These are phyloP conservation scores for Cyphomyrus discorhynchus DNA, from an alignment of 2,113 vertebrate genomes.

Conservation along the genomic window DNA sequence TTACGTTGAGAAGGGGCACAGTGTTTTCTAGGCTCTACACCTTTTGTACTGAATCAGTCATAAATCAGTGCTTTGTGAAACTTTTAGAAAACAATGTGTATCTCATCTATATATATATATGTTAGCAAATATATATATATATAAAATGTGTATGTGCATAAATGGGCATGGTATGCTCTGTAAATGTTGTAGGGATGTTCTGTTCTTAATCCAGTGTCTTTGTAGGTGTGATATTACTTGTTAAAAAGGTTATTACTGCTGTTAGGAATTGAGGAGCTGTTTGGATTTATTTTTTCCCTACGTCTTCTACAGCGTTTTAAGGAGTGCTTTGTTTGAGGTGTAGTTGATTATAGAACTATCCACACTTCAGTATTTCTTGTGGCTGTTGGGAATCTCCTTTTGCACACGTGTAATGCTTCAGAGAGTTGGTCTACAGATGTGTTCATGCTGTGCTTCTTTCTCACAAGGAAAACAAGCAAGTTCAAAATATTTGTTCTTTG, in stretches of 20 bases:
- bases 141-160: background rate
- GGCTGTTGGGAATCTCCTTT: background rate
- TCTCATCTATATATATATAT: background rate
- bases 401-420: background rate
- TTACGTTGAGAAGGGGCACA: too few relatives aligned
- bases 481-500: background rate
- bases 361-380: background rate
- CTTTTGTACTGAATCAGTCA: background rate
- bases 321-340: background rate
- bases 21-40: background rate
- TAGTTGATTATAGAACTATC: background rate
- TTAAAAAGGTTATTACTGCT: background rate
- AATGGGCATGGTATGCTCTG: background rate
- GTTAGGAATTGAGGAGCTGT: background rate
- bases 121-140: background rate
- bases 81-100: background rate
- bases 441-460: background rate
- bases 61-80: background rate
- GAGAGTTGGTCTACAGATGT: background rate
- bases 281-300: background rate
- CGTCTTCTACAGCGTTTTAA: background rate
- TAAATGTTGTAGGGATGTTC: background rate
- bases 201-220: background rate
- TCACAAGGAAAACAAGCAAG: background rate
- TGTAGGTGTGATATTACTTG: background rate